Percentiles rank a stretch among this genome's conserved stretches.
Conservation (phyloP, 1,140 invertebrate genomes). For the Ceratina australensis region DNA sequence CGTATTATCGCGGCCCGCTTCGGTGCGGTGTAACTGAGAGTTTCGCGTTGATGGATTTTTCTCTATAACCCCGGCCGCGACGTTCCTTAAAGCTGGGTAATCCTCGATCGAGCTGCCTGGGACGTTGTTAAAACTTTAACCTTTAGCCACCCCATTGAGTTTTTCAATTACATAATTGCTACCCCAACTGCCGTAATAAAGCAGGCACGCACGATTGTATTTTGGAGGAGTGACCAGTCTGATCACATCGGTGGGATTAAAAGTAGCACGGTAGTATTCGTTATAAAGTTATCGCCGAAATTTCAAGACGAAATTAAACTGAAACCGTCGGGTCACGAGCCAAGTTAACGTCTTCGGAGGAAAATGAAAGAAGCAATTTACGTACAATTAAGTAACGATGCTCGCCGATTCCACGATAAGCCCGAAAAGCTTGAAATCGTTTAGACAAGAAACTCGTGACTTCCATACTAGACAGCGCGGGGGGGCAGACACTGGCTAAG, state of each 20-base stretch:
- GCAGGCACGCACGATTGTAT: neutral
- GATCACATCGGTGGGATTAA: no score
- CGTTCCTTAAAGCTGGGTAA: neutral
- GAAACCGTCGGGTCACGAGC: no score
- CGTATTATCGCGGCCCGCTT: constrained; percentile 44
- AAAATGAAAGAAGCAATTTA: neutral
- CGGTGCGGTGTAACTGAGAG: constrained; percentile 48
- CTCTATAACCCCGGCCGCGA: neutral
- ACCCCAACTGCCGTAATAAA: neutral
- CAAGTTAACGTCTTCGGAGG: no score
- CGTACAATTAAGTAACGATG: constrained; percentile 6
- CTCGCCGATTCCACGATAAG: neutral
- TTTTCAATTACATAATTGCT: neutral
- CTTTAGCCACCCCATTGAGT: neutral
- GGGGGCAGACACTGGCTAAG: neutral
- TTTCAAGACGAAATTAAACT: no score
- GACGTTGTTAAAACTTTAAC: neutral
- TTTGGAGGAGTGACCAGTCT: no score
- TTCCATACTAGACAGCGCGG: neutral
- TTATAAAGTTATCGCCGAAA: no score
- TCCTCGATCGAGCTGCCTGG: neutral
- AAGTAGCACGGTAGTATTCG: no score
- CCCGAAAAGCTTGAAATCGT: neutral
- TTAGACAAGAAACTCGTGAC: neutral
- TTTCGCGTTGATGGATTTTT: constrained; percentile 56